Evolutionary conservation across 2,797 vertebrate genomes (phyloP).

Genomic region (Selene dorsalis): DNA sequence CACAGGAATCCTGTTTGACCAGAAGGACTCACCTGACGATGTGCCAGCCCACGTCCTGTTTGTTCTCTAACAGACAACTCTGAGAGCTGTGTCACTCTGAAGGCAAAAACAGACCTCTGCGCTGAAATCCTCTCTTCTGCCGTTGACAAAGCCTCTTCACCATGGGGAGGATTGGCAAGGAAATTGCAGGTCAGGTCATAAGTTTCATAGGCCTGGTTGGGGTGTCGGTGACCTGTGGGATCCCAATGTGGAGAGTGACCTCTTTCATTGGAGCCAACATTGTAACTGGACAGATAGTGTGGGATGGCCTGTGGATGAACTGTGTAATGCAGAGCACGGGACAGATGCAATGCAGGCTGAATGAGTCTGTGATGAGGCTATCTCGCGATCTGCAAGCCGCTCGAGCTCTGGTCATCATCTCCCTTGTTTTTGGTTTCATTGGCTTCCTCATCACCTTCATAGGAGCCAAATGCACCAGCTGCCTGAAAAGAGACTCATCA

Average conservation of each 20-base stretch:
- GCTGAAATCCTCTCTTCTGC: constrained; percentile 31
- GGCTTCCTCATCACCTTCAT: constrained; percentile 82
- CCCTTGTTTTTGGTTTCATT: constrained; percentile 79
- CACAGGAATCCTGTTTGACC: constrained; percentile 77
- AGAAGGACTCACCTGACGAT: constrained; percentile 66
- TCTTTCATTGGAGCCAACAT: constrained; percentile 85
- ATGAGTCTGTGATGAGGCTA: constrained; percentile 77
- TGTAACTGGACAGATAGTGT: constrained; percentile 83
- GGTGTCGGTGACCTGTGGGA: constrained; percentile 74
- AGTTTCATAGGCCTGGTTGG: constrained; percentile 80
- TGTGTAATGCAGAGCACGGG: constrained; percentile 87
- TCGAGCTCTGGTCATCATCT: constrained; percentile 80
- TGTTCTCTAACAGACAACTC: constrained; percentile 53
- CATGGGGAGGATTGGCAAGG: constrained; percentile 83
- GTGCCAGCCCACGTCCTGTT: constrained; percentile 55
- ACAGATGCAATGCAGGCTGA: constrained; percentile 86
- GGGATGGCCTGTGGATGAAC: constrained; percentile 89
- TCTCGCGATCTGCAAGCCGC: constrained; percentile 80
- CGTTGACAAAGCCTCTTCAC: constrained; percentile 41
- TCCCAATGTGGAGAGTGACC: constrained; percentile 87
- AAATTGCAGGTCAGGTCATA: constrained; percentile 78
- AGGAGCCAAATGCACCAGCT: constrained; percentile 82
- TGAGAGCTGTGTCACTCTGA: constrained; percentile 27
- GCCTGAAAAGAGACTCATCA: constrained; percentile 74
- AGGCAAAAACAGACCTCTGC: constrained; percentile 19